Conservation (phyloP, 2,797 vertebrate species). For the Enteromius unitaeniatus region DNA sequence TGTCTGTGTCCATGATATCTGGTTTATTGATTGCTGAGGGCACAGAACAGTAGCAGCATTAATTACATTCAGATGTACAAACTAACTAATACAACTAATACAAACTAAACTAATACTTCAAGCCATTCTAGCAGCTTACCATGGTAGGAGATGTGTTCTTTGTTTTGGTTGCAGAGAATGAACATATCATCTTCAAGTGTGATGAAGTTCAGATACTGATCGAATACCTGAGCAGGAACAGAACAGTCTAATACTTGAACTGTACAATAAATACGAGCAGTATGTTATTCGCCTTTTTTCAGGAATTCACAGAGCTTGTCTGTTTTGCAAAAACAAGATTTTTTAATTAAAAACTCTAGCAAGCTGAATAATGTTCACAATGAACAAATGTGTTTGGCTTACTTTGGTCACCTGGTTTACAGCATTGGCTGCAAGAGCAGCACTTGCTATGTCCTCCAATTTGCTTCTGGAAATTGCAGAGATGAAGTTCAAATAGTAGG, state of each 20-base stretch:
- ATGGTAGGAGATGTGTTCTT: slow-evolving; percentile 94
- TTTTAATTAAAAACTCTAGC: background rate
- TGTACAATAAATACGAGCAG: background rate
- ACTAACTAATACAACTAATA: too few species aligned
- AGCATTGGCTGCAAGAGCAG: slow-evolving; percentile 91
- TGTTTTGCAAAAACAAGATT: background rate
- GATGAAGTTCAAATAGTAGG: slow-evolving; percentile 97
- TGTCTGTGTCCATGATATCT: slow-evolving; percentile 95
- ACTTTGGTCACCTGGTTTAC: slow-evolving; percentile 96
- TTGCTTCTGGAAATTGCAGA: slow-evolving; percentile 98
- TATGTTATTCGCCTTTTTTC: background rate
- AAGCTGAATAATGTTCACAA: background rate
- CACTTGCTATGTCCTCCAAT: slow-evolving; percentile 96
- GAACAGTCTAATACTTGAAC: slow-evolving; percentile 4
- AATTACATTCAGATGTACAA: background rate
- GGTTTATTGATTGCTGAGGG: slow-evolving; percentile 90
- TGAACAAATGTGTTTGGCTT: slow-evolving; percentile 49
- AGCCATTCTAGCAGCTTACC: slow-evolving; percentile 74
- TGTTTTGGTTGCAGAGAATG: slow-evolving; percentile 94
- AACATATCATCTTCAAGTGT: slow-evolving; percentile 99
- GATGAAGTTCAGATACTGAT: slow-evolving; percentile 99
- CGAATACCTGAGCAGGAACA: slow-evolving; percentile 86
- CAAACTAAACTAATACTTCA: background rate
- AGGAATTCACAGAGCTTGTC: background rate
- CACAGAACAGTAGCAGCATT: slow-evolving; percentile 1